Conservation (phyloP, 2,113 vertebrate genomes). For the Cebidichthys violaceus region DNA sequence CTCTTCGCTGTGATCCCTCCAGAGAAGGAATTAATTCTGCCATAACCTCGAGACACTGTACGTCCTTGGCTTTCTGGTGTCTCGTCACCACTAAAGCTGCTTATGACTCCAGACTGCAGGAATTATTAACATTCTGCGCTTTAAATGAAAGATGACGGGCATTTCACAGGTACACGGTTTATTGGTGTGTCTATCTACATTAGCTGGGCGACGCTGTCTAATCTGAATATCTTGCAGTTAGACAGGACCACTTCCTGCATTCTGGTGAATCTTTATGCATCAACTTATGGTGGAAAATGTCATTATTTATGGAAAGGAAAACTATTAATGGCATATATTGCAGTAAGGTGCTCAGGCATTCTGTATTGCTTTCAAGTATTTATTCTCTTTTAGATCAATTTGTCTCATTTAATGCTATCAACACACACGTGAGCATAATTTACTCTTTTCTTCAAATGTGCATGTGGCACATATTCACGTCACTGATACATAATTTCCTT, state of each 20-base stretch:
- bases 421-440: background rate
- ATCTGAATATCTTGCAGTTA: background rate
- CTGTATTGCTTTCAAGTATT: background rate
- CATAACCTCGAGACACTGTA: slow-evolving; percentile 20
- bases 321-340: background rate
- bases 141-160: slow-evolving; percentile 18
- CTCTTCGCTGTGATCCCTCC: slow-evolving; percentile 18
- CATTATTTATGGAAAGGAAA: background rate
- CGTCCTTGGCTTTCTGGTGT: slow-evolving; percentile 47
- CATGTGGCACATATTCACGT: background rate
- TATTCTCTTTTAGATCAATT: background rate
- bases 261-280: background rate
- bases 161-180: background rate
- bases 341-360: background rate
- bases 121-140: slow-evolving; percentile 7
- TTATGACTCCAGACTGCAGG: slow-evolving; percentile 23
- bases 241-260: background rate
- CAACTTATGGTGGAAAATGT: background rate
- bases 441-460: background rate
- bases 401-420: background rate
- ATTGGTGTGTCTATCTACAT: background rate
- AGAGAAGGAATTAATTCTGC: slow-evolving; percentile 42
- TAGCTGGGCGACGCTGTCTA: background rate
- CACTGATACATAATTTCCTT: background rate
- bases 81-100: slow-evolving; percentile 30